Percentiles rank a stretch among this genome's conserved stretches.
Evolutionary conservation across 2,113 vertebrate genomes (phyloP).

Genomic region (Epinephelus moara): DNA sequence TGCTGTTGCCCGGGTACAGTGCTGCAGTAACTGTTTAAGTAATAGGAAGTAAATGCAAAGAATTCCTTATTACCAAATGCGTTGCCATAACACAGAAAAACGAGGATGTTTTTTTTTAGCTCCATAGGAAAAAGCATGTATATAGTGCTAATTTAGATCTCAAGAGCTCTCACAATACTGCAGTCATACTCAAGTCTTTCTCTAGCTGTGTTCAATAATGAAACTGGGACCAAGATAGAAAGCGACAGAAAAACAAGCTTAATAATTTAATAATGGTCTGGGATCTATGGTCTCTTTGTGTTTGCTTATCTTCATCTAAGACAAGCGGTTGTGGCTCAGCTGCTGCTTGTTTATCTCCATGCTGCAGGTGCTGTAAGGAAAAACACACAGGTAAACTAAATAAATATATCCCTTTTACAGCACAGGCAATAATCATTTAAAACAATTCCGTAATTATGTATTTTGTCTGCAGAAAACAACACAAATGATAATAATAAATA

Average conservation of each 20-base stretch:
- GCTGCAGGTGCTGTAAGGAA: neutral
- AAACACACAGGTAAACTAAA: neutral
- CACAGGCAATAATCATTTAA: neutral
- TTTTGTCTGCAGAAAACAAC: conserved; percentile 1
- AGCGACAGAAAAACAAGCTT: neutral
- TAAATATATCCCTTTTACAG: neutral
- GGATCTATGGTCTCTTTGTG: neutral
- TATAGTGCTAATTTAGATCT: neutral
- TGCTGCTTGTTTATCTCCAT: conserved; percentile 8
- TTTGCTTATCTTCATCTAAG: conserved; percentile 26
- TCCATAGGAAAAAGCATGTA: too few relatives aligned
- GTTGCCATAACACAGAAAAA: neutral
- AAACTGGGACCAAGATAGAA: neutral
- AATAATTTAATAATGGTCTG: neutral
- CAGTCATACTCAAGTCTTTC: neutral
- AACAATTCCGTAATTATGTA: neutral
- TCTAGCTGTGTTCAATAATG: neutral
- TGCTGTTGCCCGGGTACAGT: neutral
- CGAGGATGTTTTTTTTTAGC: neutral
- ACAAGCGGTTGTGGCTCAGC: conserved; percentile 10
- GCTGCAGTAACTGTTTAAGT: neutral
- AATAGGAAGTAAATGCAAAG: neutral
- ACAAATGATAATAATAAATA: neutral
- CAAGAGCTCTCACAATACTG: neutral
- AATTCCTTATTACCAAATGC: neutral